phyloP scores from a whole-genome alignment of 2,888 invertebrate genomes.

The Orthonychiurus folsomi region DNA sequence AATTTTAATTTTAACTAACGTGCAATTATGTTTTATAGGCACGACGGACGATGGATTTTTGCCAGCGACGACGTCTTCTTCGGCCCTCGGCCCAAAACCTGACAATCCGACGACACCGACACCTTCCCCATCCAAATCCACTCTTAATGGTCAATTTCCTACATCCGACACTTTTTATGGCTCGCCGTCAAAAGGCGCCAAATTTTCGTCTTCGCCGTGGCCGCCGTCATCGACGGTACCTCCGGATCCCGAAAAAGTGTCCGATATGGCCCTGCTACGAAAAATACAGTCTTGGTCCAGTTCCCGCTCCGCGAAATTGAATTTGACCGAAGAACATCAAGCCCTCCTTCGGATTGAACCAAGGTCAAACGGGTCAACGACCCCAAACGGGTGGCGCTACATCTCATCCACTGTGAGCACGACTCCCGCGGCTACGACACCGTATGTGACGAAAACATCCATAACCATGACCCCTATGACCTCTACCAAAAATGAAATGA shows the following conservation, averaged over 20 bases:
- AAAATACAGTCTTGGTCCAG: constrained; percentile 33
- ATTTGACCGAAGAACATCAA: constrained; percentile 38
- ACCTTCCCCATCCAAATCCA: constrained; percentile 23
- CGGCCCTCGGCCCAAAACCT: neutral
- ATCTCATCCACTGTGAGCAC: neutral
- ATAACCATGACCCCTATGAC: neutral
- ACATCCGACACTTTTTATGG: neutral
- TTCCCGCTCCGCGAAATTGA: constrained; percentile 30
- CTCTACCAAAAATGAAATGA: neutral
- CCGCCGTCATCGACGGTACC: neutral
- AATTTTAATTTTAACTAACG: neutral
- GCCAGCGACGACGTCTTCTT: neutral
- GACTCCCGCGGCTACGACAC: neutral
- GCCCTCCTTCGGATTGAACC: constrained; percentile 25
- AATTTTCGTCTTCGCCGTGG: neutral
- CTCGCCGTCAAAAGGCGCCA: neutral
- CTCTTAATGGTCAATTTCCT: constrained; percentile 28
- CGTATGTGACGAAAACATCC: neutral
- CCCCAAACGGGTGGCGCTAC: neutral
- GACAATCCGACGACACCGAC: neutral
- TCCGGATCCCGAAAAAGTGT: neutral
- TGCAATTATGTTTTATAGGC: neutral
- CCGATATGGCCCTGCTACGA: constrained; percentile 31
- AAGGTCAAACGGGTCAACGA: neutral
- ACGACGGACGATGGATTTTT: neutral